Base-by-base conservation (phyloP, 1,140 invertebrate species). In the Doryteuthis pealeii region DNA sequence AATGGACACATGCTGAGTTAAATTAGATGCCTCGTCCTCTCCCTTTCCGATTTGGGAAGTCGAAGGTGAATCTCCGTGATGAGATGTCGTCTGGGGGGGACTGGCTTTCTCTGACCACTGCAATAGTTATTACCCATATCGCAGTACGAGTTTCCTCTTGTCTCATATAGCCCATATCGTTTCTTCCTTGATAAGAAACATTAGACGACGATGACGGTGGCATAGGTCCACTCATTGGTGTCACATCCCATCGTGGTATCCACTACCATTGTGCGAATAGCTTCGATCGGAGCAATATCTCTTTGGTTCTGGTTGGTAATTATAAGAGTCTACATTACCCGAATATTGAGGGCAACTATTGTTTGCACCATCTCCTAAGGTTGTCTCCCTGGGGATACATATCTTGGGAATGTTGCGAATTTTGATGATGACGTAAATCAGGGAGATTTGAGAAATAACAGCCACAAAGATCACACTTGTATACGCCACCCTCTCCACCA, bases 1-100 rank as follows among this genome's bases (percentile, higher is more conserved):
- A 78, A 28, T 70, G 40, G 75, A 82, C n/a, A n/a, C 28, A 45
- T 72, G 28, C 28, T 18, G 45, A 43, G 54, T 58, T 26, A 22
- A 15, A 22, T 12, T 15, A 49, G 22, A 12, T 22, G 22, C 12
- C 12, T 12, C 12, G 22, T 12, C 12, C 12, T 49, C 45, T 49
- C 12, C 12, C 22, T 49, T 49, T 15, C 22, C 22, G 12, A 49
- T 49, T 49, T 49, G 45, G 45, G 12, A 12, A 49, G 45, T 22
- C 45, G 22, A 12, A 15, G 45, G 12, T 1, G 45, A 12, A 49
- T 22, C 12, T 49, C 12, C 22, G 22, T 49, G 12, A 15, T 12
- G 22, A 15, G 45, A 22, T 15, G 45, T 49, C 22, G 22, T 15
- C 12, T 12, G 12, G 12, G 45, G 12, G 22, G 45, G 18, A 30